Base-by-base conservation (phyloP, 1,140 invertebrate genomes). In the Drosophila azteca region DNA sequence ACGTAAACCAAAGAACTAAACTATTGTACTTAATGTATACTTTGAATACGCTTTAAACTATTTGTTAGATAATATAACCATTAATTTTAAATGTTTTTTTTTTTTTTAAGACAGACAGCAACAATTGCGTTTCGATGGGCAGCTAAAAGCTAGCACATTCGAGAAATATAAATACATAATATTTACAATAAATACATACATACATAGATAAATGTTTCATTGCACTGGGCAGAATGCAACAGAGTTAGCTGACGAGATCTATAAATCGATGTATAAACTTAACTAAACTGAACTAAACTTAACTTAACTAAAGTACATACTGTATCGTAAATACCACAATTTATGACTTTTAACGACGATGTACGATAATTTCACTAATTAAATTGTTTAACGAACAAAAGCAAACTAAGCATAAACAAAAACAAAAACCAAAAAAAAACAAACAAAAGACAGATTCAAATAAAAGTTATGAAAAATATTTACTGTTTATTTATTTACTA, bases 331-430 rank as follows among this genome's bases (percentile, higher is more conserved):
- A 61, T 67, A 71, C 48, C 46, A 59, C 31, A 75, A 60, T 57
- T 79, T 68, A 67, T 72, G 66, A 79, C 78, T 63, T 77, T 77
- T 67, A 61, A 80, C 63, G 74, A 35, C 46, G 29, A 59, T 69
- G 66, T 88, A 87, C 59, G 73, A 64, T 75, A 75, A 66, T 78
- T 87, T 87, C 74, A 87, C 70, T 88, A 76, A 87, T 76, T 87
- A 82, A 76, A 64, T 65, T 77, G 72, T 77, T 84, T 80, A 79
- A 84, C 74, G 69, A 74, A 66, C 74, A 67, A 77, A 63, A 64
- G 64, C 63, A 63, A 73, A 62, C 67, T 57, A 74, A 83, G 44
- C 69, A 49, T 54, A 51, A 54, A 73, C 51, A 60, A 74, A 45
- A 49, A 24, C 7, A 52, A 5, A 26, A 26, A 26, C 29, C 43